Evolutionary conservation across 2,797 vertebrate species (phyloP), one percentile per base, ranked within the genome.

Genomic region (Steatocranus sp.): DNA sequence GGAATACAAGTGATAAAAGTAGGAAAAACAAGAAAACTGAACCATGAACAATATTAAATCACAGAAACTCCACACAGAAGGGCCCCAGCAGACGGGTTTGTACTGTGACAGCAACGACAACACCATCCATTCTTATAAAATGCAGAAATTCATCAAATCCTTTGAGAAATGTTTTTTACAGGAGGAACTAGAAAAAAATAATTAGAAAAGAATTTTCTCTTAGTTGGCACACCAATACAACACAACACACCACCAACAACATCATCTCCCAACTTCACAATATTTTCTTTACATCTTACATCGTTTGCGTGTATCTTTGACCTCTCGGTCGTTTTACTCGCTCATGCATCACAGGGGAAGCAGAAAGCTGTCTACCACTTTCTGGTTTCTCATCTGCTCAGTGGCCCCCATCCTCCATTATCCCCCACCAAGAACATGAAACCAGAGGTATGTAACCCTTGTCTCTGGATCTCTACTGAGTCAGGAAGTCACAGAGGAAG

Each of bases 401-500:
- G 5, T 15, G n/a, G 10, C 36, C 25, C 46, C 48, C 3, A 11
- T 48, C 2, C 46, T 50, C 27, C 53, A 73, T 43, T 77, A 53
- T 11, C 15, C n/a, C 8, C 11, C 38, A 17, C 14, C 14, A 25
- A 30, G 58, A 46, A 41, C 51, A 63, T 74, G 8, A 54, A 76
- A 73, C 63, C 20, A 17, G 61, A 32, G 38, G 61, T 85, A 88
- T 81, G 74, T 68, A 32, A 32, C 58, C 34, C 32, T 32, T 77
- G 58, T 78, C 43, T 38, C 2, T 43, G 41, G 58, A 66, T 80
- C 48, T 74, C 14, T 34, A 66, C 46, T n/a, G 14, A 30, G 73
- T 2, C 84, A 89, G 89, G 88, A 93, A 91, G 83, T 63, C 80
- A 78, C 78, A 84, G 41, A 87, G 90, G 92, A 93, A 91, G 83